These are phyloP conservation scores for Ahaetulla prasina DNA, from an alignment of 2,113 vertebrate species.

Conservation along the genomic window DNA sequence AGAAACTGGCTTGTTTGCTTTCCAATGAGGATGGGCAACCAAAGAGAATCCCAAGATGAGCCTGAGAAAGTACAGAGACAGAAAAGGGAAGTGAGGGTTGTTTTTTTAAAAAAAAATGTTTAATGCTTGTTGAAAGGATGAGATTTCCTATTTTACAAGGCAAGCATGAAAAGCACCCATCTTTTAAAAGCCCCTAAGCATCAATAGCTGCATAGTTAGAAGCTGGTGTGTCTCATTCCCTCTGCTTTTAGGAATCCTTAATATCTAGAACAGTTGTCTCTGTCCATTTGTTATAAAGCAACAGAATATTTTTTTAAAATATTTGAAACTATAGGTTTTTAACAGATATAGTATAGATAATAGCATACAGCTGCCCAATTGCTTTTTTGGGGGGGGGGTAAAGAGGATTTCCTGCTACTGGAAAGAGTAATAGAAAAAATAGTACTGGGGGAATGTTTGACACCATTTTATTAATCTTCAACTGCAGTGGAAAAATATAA, in stretches of 20 bases:
- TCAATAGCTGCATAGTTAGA: constrained; percentile 47
- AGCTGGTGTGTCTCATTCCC: neutral
- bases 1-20: constrained; percentile 65
- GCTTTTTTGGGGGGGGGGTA: neutral
- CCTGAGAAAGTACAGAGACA: constrained; percentile 11
- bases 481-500: constrained; percentile 99
- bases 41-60: constrained; percentile 40
- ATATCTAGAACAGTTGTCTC: neutral
- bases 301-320: constrained; percentile 21
- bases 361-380: constrained; percentile 16
- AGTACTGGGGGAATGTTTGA: constrained; percentile 87
- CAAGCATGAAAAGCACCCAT: constrained; percentile 4
- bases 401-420: constrained; percentile 29
- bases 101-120: neutral
- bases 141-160: neutral
- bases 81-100: neutral
- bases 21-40: constrained; percentile 54
- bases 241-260: neutral
- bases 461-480: constrained; percentile 88
- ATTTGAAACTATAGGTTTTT: neutral
- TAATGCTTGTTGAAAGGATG: constrained; percentile 17
- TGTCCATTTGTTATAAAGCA: constrained; percentile 29
- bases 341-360: neutral
- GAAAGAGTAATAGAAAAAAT: constrained; percentile 71
- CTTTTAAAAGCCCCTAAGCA: constrained; percentile 48